Conservation (phyloP, 1,140 invertebrate species). For the Leptinotarsa texana region DNA sequence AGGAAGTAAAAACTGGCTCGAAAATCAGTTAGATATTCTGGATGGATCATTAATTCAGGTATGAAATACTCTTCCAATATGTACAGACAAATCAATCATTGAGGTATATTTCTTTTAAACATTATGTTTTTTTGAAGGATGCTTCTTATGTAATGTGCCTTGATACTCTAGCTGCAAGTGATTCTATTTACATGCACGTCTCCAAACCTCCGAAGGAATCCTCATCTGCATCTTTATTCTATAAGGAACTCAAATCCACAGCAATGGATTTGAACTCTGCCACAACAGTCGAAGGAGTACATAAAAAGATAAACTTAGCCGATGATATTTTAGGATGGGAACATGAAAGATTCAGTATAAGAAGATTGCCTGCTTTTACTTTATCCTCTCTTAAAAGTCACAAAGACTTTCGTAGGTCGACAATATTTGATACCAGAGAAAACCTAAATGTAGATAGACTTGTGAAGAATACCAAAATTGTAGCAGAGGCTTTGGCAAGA, state of each 20-base stretch:
- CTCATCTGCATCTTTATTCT: constrained; percentile 72
- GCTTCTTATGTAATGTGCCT: constrained; percentile 89
- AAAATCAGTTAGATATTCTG: constrained; percentile 83
- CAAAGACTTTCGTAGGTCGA: constrained; percentile 62
- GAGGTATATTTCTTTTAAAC: not conserved
- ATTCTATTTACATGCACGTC: constrained; percentile 84
- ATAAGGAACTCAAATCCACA: constrained; percentile 69
- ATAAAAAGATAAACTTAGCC: constrained; percentile 98
- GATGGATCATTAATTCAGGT: constrained; percentile 77
- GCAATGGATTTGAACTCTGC: constrained; percentile 58
- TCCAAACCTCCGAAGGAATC: constrained; percentile 94
- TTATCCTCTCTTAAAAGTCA: constrained; percentile 63
- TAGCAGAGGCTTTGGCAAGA: constrained; percentile 82
- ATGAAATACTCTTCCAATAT: constrained; percentile 29
- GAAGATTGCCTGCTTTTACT: constrained; percentile 59
- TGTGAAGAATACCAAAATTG: constrained; percentile 71
- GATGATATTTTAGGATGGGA: constrained; percentile 91
- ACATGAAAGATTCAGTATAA: constrained; percentile 94
- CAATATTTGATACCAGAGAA: constrained; percentile 67
- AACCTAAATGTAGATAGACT: constrained; percentile 66
- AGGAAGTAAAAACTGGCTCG: constrained; percentile 94
- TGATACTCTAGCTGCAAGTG: constrained; percentile 77
- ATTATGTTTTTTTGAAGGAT: constrained; percentile 64
- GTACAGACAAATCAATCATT: no score
- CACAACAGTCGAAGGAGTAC: constrained; percentile 76